Evolutionary conservation across 2,888 invertebrate species (phyloP).

Genomic region (Melanostoma mellinum): DNA sequence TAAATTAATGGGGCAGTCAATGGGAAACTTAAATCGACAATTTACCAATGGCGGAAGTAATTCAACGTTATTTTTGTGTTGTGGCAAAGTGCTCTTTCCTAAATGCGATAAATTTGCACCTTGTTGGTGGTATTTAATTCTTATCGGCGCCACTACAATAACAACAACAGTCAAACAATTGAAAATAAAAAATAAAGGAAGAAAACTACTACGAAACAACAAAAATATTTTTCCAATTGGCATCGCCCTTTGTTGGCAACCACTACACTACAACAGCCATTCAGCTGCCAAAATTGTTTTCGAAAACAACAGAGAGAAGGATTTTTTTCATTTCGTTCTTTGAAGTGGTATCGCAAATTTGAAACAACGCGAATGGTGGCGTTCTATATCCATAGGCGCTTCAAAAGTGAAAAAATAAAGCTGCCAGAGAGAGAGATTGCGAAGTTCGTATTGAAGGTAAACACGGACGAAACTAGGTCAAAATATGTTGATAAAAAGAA

Average conservation of each 20-base stretch:
- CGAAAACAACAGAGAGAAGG: neutral
- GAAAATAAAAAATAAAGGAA: neutral
- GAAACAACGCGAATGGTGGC: constrained; percentile 11
- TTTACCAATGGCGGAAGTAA: constrained; percentile 39
- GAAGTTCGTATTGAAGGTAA: constrained; percentile 3
- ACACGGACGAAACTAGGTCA: constrained; percentile 23
- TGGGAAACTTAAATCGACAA: constrained; percentile 27
- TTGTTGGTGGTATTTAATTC: constrained; percentile 25
- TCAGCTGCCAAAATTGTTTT: constrained; percentile 21
- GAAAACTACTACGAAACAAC: neutral
- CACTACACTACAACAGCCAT: neutral
- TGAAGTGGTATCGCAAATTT: constrained; percentile 16
- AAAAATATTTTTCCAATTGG: constrained; percentile 18
- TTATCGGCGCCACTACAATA: constrained; percentile 7
- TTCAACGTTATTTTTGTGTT: constrained; percentile 31
- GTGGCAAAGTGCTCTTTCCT: constrained; percentile 33
- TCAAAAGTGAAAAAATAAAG: constrained; percentile 3
- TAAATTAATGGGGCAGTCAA: constrained; percentile 10
- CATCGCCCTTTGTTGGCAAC: constrained; percentile 13
- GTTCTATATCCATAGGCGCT: constrained; percentile 25
- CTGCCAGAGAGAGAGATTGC: neutral
- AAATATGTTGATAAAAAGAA: constrained; percentile 10
- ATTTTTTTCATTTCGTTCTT: constrained; percentile 4
- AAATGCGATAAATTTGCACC: constrained; percentile 36
- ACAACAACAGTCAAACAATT: neutral